phyloP scores from a whole-genome alignment of 1,140 invertebrate genomes.

The Papilio aristodemus region DNA sequence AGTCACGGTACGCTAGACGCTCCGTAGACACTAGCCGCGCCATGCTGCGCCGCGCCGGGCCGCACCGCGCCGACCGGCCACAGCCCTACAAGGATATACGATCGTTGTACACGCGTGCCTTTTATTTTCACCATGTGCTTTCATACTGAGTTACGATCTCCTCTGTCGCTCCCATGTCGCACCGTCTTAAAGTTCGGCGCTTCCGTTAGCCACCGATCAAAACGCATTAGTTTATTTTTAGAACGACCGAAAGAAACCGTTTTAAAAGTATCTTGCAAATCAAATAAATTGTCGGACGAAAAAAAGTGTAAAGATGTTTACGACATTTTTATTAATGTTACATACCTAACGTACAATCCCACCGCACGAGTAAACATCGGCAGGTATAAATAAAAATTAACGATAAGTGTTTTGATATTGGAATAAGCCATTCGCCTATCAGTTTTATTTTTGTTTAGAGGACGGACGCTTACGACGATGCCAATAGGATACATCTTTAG shows the following conservation, averaged over 20 bases:
- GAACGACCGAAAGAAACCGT: neutral
- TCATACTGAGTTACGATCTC: constrained; percentile 45
- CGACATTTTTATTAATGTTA: constrained; percentile 28
- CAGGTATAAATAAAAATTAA: constrained; percentile 22
- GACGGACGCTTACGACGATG: neutral
- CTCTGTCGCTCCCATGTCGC: neutral
- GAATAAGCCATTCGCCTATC: constrained; percentile 23
- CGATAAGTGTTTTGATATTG: constrained; percentile 26
- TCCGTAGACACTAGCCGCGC: constrained; percentile 63
- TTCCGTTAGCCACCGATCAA: neutral
- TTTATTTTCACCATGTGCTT: constrained; percentile 41
- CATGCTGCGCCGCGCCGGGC: constrained; percentile 37
- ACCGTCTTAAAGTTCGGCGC: neutral
- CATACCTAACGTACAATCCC: neutral
- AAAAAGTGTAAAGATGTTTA: constrained; percentile 21
- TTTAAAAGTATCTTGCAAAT: constrained; percentile 20
- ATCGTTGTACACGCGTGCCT: constrained; percentile 39
- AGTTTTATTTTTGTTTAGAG: constrained; percentile 19
- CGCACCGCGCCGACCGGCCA: constrained; percentile 35
- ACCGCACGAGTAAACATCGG: neutral
- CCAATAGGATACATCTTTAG: neutral
- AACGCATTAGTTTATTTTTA: neutral
- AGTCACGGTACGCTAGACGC: constrained; percentile 69
- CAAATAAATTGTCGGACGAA: constrained; percentile 9
- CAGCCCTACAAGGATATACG: constrained; percentile 47